These are phyloP conservation scores for Otolemur crassicaudatus DNA, from an alignment of 2,797 vertebrate species.

Conservation along the genomic window DNA sequence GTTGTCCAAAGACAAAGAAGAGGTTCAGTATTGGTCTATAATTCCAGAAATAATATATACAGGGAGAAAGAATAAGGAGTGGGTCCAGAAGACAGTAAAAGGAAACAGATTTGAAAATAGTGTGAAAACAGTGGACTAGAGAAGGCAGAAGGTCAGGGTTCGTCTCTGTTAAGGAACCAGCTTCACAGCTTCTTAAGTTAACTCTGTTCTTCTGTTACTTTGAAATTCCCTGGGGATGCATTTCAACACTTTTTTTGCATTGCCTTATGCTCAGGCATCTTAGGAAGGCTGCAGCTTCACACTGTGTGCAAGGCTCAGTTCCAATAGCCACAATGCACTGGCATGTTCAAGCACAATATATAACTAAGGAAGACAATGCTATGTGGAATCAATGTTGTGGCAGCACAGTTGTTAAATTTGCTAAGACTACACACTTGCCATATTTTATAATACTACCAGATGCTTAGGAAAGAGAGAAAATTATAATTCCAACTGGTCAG, in stretches of 20 bases:
- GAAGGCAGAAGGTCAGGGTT: not conserved
- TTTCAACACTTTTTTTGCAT: not conserved
- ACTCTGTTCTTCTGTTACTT: constrained; percentile 9
- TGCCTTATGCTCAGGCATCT: not conserved
- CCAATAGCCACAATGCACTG: not conserved
- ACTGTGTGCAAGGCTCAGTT: constrained; percentile 36
- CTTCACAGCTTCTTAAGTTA: not conserved
- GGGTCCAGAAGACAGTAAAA: not conserved
- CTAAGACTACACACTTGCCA: constrained; percentile 59
- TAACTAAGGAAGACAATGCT: constrained; percentile 51
- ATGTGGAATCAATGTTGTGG: not conserved
- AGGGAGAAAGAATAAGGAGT: not conserved
- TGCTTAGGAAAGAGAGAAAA: constrained; percentile 77
- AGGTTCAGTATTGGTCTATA: not conserved
- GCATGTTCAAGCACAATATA: constrained; percentile 18
- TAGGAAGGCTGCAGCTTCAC: not conserved
- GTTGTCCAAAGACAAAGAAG: not conserved
- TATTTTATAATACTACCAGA: constrained; percentile 73
- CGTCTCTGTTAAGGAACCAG: not conserved
- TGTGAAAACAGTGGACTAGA: not conserved
- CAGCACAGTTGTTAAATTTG: constrained; percentile 34
- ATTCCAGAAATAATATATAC: not conserved
- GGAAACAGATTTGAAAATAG: constrained; percentile 12
- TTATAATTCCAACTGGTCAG: constrained; percentile 80
- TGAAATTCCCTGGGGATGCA: not conserved